Conservation (phyloP, 2,113 vertebrate species). For the Phyllopteryx taeniolatus region DNA sequence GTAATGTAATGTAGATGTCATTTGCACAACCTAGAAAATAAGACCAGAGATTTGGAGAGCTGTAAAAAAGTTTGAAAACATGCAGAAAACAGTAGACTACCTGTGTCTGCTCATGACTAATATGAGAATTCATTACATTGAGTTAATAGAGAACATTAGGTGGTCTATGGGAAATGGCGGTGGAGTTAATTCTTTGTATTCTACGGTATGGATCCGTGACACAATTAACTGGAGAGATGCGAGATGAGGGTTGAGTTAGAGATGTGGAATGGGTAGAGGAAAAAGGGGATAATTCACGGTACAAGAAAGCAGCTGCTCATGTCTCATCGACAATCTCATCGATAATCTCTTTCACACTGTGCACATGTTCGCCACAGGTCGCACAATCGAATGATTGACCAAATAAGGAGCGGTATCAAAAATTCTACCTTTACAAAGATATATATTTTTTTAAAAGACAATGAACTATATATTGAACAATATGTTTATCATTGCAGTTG, state of each 20-base stretch:
- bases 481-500: too few species aligned
- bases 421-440: too few species aligned
- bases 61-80: conserved; percentile 37
- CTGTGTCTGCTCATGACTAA: conserved; percentile 57
- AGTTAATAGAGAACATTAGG: conserved; percentile 65
- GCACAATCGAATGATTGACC: too few species aligned
- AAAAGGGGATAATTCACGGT: too few species aligned
- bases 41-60: conserved; percentile 20
- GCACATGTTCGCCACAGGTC: too few species aligned
- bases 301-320: too few species aligned
- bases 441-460: too few species aligned
- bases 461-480: too few species aligned
- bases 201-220: conserved; percentile 62
- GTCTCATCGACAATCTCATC: too few species aligned
- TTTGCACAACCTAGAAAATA: conserved; percentile 29
- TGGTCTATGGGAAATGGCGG: conserved; percentile 38
- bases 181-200: conserved; percentile 59
- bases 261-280: conserved; percentile 21
- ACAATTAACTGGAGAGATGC: conserved; percentile 63
- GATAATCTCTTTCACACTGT: too few species aligned
- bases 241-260: conserved; percentile 60
- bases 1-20: conserved; percentile 6
- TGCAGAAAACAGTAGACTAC: conserved; percentile 24
- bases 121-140: conserved; percentile 61
- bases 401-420: too few species aligned